Conservation (phyloP, 2,797 vertebrate species). For the Spinibarbus caldwelli region DNA sequence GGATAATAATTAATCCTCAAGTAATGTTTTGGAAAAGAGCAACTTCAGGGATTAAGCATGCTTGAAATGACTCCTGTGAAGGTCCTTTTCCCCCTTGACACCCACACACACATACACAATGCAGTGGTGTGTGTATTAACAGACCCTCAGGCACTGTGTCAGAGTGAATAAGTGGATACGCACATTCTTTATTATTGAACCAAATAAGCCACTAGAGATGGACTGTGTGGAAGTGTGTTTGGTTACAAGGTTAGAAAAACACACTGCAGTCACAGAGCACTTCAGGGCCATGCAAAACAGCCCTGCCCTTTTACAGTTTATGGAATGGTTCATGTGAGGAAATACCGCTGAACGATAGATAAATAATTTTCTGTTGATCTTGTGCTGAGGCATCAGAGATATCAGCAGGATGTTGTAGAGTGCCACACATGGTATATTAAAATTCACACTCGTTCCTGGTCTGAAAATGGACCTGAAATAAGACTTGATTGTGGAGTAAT, state of each 20-base stretch:
- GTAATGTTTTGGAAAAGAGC: conserved; percentile 2
- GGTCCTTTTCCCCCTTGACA: background rate
- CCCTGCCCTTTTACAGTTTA: conserved; percentile 10
- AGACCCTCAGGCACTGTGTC: conserved; percentile 57
- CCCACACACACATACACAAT: conserved; percentile 15
- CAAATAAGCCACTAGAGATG: conserved; percentile 55
- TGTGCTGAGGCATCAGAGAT: conserved; percentile 15
- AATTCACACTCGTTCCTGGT: background rate
- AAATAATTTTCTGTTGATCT: conserved; percentile 48
- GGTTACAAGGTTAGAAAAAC: conserved; percentile 44
- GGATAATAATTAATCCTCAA: background rate
- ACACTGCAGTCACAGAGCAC: conserved; percentile 12
- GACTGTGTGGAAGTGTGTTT: conserved; percentile 39
- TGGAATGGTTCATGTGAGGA: conserved; percentile 10
- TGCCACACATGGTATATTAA: background rate
- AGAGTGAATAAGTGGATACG: conserved; percentile 56
- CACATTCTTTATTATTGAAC: conserved; percentile 58
- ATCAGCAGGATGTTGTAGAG: conserved; percentile 6
- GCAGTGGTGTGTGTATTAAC: conserved; percentile 54
- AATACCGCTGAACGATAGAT: conserved; percentile 16
- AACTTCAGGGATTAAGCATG: conserved; percentile 24
- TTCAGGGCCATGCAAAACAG: conserved; percentile 22
- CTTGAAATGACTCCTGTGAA: conserved; percentile 21
- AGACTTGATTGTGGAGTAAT: conserved; percentile 27
- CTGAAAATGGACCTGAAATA: conserved; percentile 14